These are phyloP conservation scores for Myotis planiceps DNA, from an alignment of 2,797 vertebrate genomes.

Conservation along the genomic window DNA sequence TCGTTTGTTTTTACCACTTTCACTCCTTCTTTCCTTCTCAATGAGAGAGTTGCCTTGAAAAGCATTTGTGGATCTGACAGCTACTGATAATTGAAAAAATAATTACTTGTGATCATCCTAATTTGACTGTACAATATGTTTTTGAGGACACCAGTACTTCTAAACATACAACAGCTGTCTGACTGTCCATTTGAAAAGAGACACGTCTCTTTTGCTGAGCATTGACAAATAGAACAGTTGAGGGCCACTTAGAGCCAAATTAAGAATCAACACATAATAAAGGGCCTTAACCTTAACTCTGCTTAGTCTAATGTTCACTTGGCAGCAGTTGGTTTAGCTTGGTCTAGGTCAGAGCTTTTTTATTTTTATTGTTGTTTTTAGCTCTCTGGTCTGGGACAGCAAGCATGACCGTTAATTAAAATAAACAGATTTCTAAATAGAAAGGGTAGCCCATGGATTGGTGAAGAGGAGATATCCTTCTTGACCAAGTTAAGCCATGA, in stretches of 20 bases:
- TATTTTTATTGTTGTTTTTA: not conserved
- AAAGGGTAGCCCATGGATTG: not conserved
- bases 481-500: not conserved
- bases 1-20: not conserved
- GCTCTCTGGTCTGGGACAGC: not conserved
- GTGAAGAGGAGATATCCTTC: not conserved
- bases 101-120: not conserved
- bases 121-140: not conserved
- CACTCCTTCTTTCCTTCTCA: not conserved
- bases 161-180: not conserved
- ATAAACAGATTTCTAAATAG: not conserved
- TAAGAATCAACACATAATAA: not conserved
- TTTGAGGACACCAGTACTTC: not conserved
- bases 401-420: not conserved
- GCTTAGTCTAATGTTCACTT: not conserved
- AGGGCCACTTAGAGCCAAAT: not conserved
- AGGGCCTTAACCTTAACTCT: not conserved
- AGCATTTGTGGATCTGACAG: not conserved
- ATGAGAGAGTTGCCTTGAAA: not conserved
- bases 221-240: not conserved
- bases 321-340: not conserved
- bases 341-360: not conserved
- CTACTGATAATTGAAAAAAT: not conserved
- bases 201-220: not conserved
- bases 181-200: not conserved